phyloP scores from a whole-genome alignment of 2,113 vertebrate species.

The Scytalopus superciliaris region DNA sequence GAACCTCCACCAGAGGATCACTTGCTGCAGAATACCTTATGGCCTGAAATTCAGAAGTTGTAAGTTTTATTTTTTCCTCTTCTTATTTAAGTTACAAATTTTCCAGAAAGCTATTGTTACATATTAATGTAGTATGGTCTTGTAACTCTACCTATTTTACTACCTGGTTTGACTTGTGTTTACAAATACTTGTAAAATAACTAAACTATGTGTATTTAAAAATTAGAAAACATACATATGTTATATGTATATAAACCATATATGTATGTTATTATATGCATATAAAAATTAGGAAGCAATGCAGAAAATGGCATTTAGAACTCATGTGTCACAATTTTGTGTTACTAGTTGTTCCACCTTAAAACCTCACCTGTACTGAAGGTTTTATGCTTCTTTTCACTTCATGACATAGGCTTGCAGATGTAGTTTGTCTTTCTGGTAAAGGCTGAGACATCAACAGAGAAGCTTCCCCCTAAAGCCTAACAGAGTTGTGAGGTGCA shows the following conservation, averaged over 20 bases:
- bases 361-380: not conserved
- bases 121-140: not conserved
- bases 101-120: not conserved
- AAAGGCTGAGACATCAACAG: not conserved
- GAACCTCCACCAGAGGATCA: slow-evolving; percentile 96
- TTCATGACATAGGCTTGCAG: accelerated
- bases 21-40: slow-evolving; percentile 95
- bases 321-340: not conserved
- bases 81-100: not conserved
- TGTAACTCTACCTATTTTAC: not conserved
- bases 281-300: not conserved
- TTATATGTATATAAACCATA: too few relatives aligned
- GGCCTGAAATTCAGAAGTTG: slow-evolving; percentile 98
- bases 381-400: not conserved
- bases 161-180: not conserved
- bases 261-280: not conserved
- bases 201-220: not conserved
- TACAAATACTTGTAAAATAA: not conserved
- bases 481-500: not conserved
- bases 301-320: not conserved
- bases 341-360: not conserved
- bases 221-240: not conserved
- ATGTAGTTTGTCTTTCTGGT: not conserved
- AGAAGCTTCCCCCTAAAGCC: not conserved
- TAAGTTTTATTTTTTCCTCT: slow-evolving; percentile 75